Evolutionary conservation across 37 sponge, comb jelly and placozoan species (phyloP).

Genomic region (Dysidea cf. avara): DNA sequence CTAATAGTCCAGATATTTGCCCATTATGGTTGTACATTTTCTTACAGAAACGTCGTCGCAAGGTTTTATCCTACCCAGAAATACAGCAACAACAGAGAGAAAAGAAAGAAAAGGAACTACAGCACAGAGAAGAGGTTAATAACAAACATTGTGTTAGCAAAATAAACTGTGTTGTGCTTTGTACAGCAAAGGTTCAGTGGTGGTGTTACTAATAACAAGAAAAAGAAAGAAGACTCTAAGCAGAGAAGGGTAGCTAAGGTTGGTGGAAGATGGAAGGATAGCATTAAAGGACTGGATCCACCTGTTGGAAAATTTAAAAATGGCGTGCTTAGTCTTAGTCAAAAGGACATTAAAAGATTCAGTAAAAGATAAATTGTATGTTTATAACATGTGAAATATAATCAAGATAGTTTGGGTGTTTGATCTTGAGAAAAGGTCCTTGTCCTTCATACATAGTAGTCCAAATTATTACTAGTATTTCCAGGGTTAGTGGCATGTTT

Average conservation of each 20-base stretch:
- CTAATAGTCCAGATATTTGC: too few species aligned
- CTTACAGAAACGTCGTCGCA: too few species aligned
- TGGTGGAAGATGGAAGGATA: slow-evolving; percentile 59
- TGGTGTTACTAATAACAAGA: not conserved
- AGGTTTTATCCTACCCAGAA: slow-evolving; percentile 52
- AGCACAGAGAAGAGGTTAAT: slow-evolving; percentile 20
- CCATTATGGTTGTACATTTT: too few species aligned
- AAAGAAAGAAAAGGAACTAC: slow-evolving; percentile 33
- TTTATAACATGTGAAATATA: too few species aligned
- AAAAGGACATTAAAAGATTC: slow-evolving; percentile 12
- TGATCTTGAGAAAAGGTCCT: too few species aligned
- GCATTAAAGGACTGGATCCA: slow-evolving; percentile 36
- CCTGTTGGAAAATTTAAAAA: slow-evolving; percentile 40
- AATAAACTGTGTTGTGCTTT: too few species aligned
- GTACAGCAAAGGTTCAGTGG: not conserved
- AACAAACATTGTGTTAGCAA: not conserved
- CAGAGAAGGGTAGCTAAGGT: slow-evolving; percentile 2
- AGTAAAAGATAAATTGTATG: not conserved
- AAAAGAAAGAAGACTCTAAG: not conserved
- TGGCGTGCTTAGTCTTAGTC: slow-evolving; percentile 18
- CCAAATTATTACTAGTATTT: too few species aligned
- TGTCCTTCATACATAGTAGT: too few species aligned
- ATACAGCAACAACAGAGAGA: slow-evolving; percentile 36
- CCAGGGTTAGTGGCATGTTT: too few species aligned
- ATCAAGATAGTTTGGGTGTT: too few species aligned